Evolutionary conservation across 2,797 vertebrate species (phyloP), one percentile per base, ranked within the genome.

Genomic region (Hozukius guyotensis): DNA sequence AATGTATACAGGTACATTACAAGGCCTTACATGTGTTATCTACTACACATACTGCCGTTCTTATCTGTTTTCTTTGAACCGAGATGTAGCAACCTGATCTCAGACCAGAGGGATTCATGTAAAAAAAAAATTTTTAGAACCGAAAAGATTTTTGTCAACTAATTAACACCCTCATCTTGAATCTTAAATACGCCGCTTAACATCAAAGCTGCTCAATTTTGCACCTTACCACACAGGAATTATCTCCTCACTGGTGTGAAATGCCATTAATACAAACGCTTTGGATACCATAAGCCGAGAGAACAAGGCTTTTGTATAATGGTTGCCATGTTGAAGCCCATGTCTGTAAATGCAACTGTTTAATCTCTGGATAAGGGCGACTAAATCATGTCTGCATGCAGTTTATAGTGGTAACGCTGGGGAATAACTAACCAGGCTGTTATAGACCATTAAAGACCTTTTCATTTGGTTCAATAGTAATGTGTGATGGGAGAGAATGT

Each of bases 151-250:
- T 91, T 83, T 81, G 85, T 87, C 86, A 87, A 87, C 87, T 92
- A 87, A 94, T 93, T 95, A 94, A 91, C 85, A 88, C 77, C 68
- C 73, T 86, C 79, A 88, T 92, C 87, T 90, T 82, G 73, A 90
- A 87, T 91, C 87, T 90, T 87, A 91, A 93, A 92, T 88, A 89
- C 87, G 83, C 59, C 36, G 34, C 73, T 89, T 89, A 92, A 90
- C 81, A 93, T 94, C 87, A 90, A 91, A 94, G 88, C 79, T 72
- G 89, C 86, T 88, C 32, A 72, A 85, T 92, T 93, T 94, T 88
- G 93, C 93, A 94, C 93, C 86, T 92, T 83, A 88, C 83, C 88
- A 88, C 85, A 90, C 86, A 79, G 75, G 83, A 92, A 76, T 86
- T 78, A 84, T 89, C 78, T 85, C 82, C 72, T 81, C 72, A 32